These are phyloP conservation scores for Pelecanoides urinatrix DNA, from an alignment of 2,113 vertebrate species.

Conservation along the genomic window DNA sequence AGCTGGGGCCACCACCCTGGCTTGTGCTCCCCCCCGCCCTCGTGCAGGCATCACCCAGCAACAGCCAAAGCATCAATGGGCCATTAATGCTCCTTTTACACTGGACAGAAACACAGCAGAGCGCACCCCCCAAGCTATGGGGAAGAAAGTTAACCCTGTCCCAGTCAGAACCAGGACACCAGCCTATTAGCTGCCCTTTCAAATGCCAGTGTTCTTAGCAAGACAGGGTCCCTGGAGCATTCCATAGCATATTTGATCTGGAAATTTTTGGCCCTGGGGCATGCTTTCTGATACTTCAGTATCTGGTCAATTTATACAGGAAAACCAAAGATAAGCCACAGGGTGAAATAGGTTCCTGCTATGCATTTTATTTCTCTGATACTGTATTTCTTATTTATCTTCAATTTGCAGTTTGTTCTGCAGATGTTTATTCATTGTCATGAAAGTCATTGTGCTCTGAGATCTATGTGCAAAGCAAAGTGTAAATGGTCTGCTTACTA, in stretches of 20 bases:
- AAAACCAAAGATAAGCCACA: neutral
- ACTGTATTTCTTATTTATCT: neutral
- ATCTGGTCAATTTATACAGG: neutral
- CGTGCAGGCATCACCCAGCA: too few relatives aligned
- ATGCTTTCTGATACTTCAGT: neutral
- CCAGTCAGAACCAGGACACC: too few relatives aligned
- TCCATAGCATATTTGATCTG: neutral
- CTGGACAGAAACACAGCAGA: too few relatives aligned
- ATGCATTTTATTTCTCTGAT: neutral
- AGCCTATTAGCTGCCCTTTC: neutral
- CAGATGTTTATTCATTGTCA: slow-evolving; percentile 4
- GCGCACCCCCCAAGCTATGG: too few relatives aligned
- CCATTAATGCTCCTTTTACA: too few relatives aligned
- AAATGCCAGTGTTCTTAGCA: neutral
- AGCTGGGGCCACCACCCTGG: too few relatives aligned
- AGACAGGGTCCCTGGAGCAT: neutral
- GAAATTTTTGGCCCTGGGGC: neutral
- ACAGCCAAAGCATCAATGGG: too few relatives aligned
- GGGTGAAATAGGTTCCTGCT: slow-evolving; percentile 25
- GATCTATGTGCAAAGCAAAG: slow-evolving; percentile 25
- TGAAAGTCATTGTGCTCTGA: slow-evolving; percentile 24
- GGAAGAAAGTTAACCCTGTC: too few relatives aligned
- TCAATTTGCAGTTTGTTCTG: slow-evolving; percentile 34
- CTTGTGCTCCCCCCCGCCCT: too few relatives aligned
- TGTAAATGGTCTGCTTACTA: slow-evolving; percentile 35